These are phyloP conservation scores for Aporophyla lueneburgensis DNA, from an alignment of 2,888 invertebrate genomes.

Conservation along the genomic window DNA sequence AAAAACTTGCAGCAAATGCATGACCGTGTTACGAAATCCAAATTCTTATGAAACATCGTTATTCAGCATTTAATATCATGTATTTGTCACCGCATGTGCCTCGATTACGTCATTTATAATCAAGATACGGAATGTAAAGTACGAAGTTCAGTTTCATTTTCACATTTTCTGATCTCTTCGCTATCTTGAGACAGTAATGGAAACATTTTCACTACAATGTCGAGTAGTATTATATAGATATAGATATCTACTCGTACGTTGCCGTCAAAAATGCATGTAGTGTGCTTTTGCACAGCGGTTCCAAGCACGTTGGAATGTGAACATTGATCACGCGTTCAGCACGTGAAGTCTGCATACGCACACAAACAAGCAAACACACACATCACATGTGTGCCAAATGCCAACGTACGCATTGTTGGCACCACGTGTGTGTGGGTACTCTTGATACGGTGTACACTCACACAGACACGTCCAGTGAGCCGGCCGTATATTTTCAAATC, in stretches of 20 bases:
- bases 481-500: conserved; percentile 70
- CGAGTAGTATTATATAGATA: conserved; percentile 32
- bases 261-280: conserved; percentile 65
- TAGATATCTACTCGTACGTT: conserved; percentile 43
- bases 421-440: conserved; percentile 67
- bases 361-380: conserved; percentile 65
- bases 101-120: conserved; percentile 39
- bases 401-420: conserved; percentile 76
- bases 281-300: conserved; percentile 66
- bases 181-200: conserved; percentile 45
- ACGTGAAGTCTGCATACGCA: conserved; percentile 79
- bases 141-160: conserved; percentile 42
- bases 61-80: conserved; percentile 32
- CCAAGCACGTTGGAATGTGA: conserved; percentile 85
- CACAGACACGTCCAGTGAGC: conserved; percentile 37
- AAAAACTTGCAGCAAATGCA: conserved; percentile 16
- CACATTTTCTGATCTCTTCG: conserved; percentile 36
- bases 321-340: conserved; percentile 84
- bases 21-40: conserved; percentile 18
- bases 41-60: conserved; percentile 24
- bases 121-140: conserved; percentile 34
- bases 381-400: conserved; percentile 77
- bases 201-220: conserved; percentile 50
- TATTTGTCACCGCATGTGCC: conserved; percentile 11
- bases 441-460: conserved; percentile 68